These are phyloP conservation scores for Sialis lutaria DNA, from an alignment of 2,888 invertebrate genomes.

Conservation along the genomic window DNA sequence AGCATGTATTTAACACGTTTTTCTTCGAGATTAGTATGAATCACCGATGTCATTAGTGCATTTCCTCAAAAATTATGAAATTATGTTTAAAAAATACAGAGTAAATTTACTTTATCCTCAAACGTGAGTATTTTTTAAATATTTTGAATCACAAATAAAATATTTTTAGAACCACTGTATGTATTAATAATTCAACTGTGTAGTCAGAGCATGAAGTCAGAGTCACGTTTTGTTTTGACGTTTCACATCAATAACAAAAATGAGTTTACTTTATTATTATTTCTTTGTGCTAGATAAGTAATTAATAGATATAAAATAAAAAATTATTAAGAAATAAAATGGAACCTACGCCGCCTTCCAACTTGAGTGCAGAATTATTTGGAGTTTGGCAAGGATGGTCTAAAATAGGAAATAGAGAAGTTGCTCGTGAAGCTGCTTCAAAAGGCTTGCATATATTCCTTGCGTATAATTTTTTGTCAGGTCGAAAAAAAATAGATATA, in stretches of 20 bases:
- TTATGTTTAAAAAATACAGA: too few species aligned
- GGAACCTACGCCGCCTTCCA: slow-evolving; percentile 16
- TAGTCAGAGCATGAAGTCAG: neutral
- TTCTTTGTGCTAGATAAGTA: neutral
- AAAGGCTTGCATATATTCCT: slow-evolving; percentile 44
- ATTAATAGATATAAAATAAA: too few species aligned
- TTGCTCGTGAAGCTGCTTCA: slow-evolving; percentile 47
- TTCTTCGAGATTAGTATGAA: too few species aligned
- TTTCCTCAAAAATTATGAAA: too few species aligned
- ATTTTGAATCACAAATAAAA: too few species aligned
- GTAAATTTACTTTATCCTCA: too few species aligned
- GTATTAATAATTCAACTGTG: too few species aligned
- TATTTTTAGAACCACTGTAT: too few species aligned
- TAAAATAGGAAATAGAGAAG: slow-evolving; percentile 39
- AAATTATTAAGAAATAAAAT: slow-evolving; percentile 3
- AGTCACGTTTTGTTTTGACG: neutral
- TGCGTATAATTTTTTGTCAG: slow-evolving; percentile 37
- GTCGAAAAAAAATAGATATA: slow-evolving; percentile 33
- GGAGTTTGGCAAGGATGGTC: slow-evolving; percentile 48
- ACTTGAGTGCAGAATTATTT: slow-evolving; percentile 18
- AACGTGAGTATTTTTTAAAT: too few species aligned
- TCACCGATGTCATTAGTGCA: too few species aligned
- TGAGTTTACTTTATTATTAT: neutral
- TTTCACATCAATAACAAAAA: neutral
- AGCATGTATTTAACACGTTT: too few species aligned